A percentile compares a stretch with the other conserved stretches of the same genome.
Conservation (phyloP, 2,888 invertebrate species). For the Pterostichus madidus region DNA sequence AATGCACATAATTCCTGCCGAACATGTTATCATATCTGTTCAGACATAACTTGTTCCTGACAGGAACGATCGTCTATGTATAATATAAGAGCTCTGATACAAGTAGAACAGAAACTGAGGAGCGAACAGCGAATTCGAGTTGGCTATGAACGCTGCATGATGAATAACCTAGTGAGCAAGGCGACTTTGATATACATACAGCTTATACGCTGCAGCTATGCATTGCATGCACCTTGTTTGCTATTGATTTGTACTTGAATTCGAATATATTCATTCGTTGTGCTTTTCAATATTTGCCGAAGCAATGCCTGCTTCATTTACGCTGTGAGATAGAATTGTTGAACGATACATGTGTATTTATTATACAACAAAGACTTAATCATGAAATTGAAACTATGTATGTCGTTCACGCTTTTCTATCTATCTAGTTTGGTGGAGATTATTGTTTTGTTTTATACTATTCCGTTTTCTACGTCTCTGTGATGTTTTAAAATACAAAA, state of each 20-base stretch:
- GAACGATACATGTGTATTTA: conserved; percentile 10
- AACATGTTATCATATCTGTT: conserved; percentile 67
- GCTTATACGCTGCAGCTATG: conserved; percentile 21
- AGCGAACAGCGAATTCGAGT: conserved; percentile 40
- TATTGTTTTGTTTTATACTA: no score
- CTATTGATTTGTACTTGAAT: conserved; percentile 59
- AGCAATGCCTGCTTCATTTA: conserved; percentile 38
- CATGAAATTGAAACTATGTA: no score
- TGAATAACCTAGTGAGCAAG: conserved; percentile 39
- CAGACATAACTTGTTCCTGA: conserved; percentile 63
- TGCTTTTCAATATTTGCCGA: conserved; percentile 28
- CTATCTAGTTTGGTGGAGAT: no score
- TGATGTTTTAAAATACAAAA: no score
- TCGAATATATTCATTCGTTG: conserved; percentile 33
- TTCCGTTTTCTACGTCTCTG: no score
- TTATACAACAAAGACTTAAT: not conserved
- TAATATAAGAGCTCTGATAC: conserved; percentile 60
- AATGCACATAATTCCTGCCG: conserved; percentile 66
- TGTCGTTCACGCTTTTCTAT: no score
- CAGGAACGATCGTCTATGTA: conserved; percentile 61
- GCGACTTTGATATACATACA: conserved; percentile 28
- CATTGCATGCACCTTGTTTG: conserved; percentile 28
- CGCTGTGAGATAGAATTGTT: conserved; percentile 10
- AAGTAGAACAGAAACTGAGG: conserved; percentile 54
- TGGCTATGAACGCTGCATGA: conserved; percentile 60